Conservation (phyloP, 2,113 vertebrate genomes). For the Ciconia boyciana region DNA sequence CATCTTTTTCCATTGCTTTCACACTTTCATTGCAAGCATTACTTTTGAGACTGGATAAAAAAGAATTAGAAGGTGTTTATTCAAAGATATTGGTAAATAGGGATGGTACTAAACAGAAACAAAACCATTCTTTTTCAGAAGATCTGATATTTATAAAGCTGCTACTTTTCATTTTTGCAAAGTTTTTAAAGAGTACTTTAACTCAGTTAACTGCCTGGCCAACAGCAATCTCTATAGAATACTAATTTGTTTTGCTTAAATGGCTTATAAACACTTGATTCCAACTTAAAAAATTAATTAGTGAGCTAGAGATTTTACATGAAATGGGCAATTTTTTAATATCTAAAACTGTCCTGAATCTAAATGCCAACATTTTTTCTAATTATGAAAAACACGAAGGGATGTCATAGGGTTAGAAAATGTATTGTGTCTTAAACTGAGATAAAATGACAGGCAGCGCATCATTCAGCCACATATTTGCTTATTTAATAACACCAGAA, state of each 20-base stretch:
- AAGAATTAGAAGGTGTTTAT: not conserved
- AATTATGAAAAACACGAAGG: slow-evolving; percentile 45
- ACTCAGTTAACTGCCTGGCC: not conserved
- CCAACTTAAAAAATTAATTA: slow-evolving; percentile 50
- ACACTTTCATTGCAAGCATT: not conserved
- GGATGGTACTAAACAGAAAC: not conserved
- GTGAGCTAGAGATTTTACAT: slow-evolving; percentile 4
- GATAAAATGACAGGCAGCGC: slow-evolving; percentile 7
- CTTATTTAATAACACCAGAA: not conserved
- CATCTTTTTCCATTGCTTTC: not conserved
- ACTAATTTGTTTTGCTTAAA: slow-evolving; percentile 47
- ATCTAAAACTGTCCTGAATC: not conserved
- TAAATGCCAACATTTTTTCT: slow-evolving; percentile 44
- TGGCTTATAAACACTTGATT: slow-evolving; percentile 36
- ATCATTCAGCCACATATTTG: slow-evolving; percentile 5
- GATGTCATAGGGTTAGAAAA: slow-evolving; percentile 29
- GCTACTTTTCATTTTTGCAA: not conserved
- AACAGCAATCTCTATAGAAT: not conserved
- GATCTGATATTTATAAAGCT: not conserved
- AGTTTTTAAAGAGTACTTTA: not conserved
- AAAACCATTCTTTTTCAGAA: not conserved
- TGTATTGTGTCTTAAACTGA: slow-evolving; percentile 8
- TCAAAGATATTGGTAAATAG: not conserved
- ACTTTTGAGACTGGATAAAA: not conserved
- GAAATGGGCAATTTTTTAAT: not conserved